Evolutionary conservation across 1,140 invertebrate species (phyloP), one percentile per base, ranked within the genome.

Genomic region (Tetragnatha versicolor): DNA sequence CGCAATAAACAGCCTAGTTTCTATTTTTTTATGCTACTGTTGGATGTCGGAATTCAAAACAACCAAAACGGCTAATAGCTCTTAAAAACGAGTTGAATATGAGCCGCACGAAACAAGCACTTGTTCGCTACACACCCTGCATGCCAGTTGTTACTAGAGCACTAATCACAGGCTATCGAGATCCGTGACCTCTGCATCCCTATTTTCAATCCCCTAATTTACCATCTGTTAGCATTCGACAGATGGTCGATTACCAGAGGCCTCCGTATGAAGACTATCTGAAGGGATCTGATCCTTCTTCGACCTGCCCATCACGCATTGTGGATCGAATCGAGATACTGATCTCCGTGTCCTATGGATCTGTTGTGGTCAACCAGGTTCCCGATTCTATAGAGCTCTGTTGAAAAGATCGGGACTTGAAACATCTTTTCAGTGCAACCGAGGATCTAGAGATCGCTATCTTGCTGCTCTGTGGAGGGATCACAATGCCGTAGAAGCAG

Each of bases 181-280:
- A 22, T 51, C 49, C 49, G 4, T 51, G 17, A 51, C 4, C 10
- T 22, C n/a, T 25, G 20, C 20, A 33, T 33, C 27, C 3, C 31
- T 12, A 58, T 58, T 25, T 7, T 10, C 7, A 33, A 31, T 58
- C 12, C 10, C 3, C 55, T 58, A 31, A 58, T 27, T 58, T 17
- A 58, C 55, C 55, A 58, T 58, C 55, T 58, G 55, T 58, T 58
- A 14, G 6, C 17, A 25, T n/a, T 29, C 55, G 31, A 58, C 55
- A 58, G 55, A 58, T 58, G 55, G 55, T 33, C 27, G 31, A 58
- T 58, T 22, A n/a, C 49, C 20, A 1, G 27, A 51, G 9, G 6
- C 27, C 7, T 5, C n/a, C 9, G 49, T 10, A 51, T 51, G 5
- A 25, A 20, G 27, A 51, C 5, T 9, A 22, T 51, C 20, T 22